phyloP scores from a whole-genome alignment of 2,113 vertebrate species.

The Thryonomys swinderianus region DNA sequence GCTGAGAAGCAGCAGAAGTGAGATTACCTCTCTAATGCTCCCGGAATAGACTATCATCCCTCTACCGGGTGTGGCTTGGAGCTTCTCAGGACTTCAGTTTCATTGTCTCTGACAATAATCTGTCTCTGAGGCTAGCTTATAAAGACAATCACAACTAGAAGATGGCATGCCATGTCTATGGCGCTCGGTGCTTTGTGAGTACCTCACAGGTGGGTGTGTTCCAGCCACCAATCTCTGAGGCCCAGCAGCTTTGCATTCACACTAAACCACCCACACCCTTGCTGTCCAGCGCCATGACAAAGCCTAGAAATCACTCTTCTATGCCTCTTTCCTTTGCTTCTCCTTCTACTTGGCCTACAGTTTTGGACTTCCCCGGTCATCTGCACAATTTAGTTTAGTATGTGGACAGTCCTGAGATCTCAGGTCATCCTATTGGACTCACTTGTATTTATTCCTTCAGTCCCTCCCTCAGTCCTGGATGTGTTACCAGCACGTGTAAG shows the following conservation, averaged over 20 bases:
- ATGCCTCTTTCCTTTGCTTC: background rate
- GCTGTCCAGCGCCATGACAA: background rate
- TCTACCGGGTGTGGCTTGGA: background rate
- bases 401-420: background rate
- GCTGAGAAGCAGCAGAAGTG: background rate
- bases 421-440: background rate
- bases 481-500: background rate
- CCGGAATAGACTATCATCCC: background rate
- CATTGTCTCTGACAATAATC: background rate
- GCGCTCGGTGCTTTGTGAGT: background rate
- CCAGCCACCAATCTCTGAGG: background rate
- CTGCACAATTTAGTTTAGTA: background rate
- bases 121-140: background rate
- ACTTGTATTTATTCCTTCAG: background rate
- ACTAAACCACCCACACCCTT: background rate
- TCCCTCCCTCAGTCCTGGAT: background rate
- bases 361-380: background rate
- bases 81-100: background rate
- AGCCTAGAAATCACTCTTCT: background rate
- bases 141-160: background rate
- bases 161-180: accelerated
- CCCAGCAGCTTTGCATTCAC: background rate
- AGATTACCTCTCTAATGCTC: background rate
- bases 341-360: background rate
- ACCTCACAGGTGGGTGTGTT: background rate